Base-by-base conservation (phyloP, 2,113 vertebrate species). In the Forbesichthys agassizii region DNA sequence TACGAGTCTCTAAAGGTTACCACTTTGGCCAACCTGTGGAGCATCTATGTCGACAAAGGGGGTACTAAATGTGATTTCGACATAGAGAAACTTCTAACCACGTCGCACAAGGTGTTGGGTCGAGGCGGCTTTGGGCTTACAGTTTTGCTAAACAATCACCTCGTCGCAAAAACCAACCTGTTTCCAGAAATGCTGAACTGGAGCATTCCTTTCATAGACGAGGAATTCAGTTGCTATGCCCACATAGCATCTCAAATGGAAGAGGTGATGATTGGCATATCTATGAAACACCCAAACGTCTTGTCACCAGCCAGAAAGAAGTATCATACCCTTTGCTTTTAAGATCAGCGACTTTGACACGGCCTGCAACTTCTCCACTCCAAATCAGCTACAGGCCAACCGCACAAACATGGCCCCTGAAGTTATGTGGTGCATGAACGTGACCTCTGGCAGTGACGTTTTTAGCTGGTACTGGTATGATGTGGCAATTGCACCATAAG, bases 111-210 rank as follows among this genome's bases (percentile, higher is more conserved):
- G 0, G 27, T 27, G 27, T 27, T 61, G 0, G 58, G 13, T 11
- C 20, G 11, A 33, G 58, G 58, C 33, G 58, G 58, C 33, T 61
- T 61, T 1, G 58, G 58, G 12, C 18, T 61, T 1, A 42, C 58
- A 1, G 27, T 46, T 11, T 3, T 0, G 0, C 7, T 61, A 11
- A 42, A 61, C 27, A 0, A 2, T 46, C 9, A 14, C 0, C 20
- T 61, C 6, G 58, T 36, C 36, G 20, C 27, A 7, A 61, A 61
- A 33, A 36, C 33, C 27, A 61, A 36, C 33, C 20, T 61, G 0
- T 61, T 61, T 42, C 58, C 58, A 1, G 58, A 61, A 61, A 61
- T 61, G 58, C 12, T 61, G 33, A 11, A 61, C 58, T 61, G 58
- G 58, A 61, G 27, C 8, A 10, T 36, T 13, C 33, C 27, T 33